A percentile compares a stretch with the other conserved stretches of the same genome.
These are phyloP conservation scores for Phengaris arion DNA, from an alignment of 2,888 invertebrate species.

Conservation along the genomic window DNA sequence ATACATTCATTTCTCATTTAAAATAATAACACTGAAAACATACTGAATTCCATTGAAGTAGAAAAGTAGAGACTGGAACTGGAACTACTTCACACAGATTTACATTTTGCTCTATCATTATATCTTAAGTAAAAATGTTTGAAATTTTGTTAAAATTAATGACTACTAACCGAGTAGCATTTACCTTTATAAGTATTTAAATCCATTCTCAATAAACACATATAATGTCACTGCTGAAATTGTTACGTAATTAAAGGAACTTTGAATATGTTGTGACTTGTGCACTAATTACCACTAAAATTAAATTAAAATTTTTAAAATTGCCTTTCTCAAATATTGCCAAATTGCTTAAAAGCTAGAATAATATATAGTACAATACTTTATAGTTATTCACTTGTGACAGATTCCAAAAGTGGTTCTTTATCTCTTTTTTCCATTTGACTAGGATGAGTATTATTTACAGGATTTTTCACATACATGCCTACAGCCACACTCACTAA, in stretches of 20 bases:
- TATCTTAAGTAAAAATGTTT: too few relatives aligned
- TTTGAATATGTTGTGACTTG: neutral
- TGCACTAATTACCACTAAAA: neutral
- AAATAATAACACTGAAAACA: too few relatives aligned
- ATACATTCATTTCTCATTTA: too few relatives aligned
- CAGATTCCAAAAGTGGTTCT: constrained; percentile 56
- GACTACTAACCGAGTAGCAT: too few relatives aligned
- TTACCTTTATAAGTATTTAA: too few relatives aligned
- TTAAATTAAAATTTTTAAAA: neutral
- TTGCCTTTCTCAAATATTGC: constrained; percentile 1
- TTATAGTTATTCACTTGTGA: constrained; percentile 39
- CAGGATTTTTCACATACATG: constrained; percentile 94
- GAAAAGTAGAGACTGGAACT: too few relatives aligned
- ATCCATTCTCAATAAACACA: neutral
- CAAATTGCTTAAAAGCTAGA: neutral
- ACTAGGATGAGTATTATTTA: constrained; percentile 74
- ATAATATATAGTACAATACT: neutral
- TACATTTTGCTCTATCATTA: too few relatives aligned
- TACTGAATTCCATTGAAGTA: too few relatives aligned
- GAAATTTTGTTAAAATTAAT: too few relatives aligned
- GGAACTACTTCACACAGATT: too few relatives aligned
- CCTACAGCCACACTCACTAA: constrained; percentile 91
- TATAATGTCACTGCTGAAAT: neutral
- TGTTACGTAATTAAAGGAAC: neutral
- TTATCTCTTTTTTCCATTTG: constrained; percentile 48